A percentile compares a stretch with the other conserved stretches of the same genome.
phyloP scores from a whole-genome alignment of 2,113 vertebrate species.

The Riparia riparia region DNA sequence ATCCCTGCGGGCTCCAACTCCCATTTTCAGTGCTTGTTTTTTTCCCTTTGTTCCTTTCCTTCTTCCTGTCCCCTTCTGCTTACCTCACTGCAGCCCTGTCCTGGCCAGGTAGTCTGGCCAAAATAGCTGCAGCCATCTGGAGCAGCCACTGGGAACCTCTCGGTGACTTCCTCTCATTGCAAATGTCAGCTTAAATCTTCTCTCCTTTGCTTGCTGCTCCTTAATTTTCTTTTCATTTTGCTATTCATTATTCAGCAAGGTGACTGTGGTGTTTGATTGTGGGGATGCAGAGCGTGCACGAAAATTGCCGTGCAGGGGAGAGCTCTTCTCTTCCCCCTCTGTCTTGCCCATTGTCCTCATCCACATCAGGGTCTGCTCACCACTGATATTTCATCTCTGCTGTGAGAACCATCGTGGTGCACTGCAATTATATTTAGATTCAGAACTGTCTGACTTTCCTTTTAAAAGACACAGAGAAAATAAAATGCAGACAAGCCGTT shows the following conservation, averaged over 20 bases:
- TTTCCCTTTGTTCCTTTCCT: not conserved
- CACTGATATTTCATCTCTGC: constrained; percentile 9
- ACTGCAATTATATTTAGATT: not conserved
- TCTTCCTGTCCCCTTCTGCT: constrained; percentile 18
- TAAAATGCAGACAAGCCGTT: not conserved
- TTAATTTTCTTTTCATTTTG: constrained; percentile 1
- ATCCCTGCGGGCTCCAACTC: not conserved
- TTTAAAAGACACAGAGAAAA: not conserved
- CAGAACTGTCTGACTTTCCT: not conserved
- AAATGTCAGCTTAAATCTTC: constrained; percentile 56
- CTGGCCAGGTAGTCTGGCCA: constrained; percentile 61
- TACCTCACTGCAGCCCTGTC: not conserved
- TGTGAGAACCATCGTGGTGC: not conserved
- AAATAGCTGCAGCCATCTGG: constrained; percentile 69
- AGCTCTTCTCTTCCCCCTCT: not conserved
- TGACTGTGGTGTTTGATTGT: not conserved
- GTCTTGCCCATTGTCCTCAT: not conserved
- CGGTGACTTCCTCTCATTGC: not conserved
- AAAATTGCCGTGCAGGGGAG: not conserved
- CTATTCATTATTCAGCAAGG: constrained; percentile 56
- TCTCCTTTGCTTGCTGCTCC: constrained; percentile 24
- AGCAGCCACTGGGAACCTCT: constrained; percentile 10
- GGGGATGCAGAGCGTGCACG: not conserved
- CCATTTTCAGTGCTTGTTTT: not conserved
- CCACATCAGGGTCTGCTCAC: not conserved